These are phyloP conservation scores for Styela clava DNA, from an alignment of 23 tunicate genomes.

Conservation along the genomic window DNA sequence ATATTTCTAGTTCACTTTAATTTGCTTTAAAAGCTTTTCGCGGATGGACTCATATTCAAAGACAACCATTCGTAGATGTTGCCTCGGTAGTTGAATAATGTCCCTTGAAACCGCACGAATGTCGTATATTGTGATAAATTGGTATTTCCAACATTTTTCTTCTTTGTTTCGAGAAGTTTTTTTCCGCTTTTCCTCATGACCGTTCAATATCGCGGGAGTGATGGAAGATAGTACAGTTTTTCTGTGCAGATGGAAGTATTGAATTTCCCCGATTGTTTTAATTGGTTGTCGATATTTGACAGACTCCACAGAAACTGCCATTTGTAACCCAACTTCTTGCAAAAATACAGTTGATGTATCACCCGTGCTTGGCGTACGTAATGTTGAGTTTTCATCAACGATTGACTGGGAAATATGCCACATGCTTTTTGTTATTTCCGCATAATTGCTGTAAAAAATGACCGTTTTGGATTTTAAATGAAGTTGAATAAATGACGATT, in stretches of 20 bases:
- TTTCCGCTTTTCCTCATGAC: not conserved
- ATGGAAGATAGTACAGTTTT: too few relatives aligned
- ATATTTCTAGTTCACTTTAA: too few relatives aligned
- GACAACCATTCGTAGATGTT: not conserved
- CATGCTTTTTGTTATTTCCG: not conserved
- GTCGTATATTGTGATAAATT: not conserved
- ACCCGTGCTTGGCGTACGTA: too few relatives aligned
- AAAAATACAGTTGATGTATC: too few relatives aligned
- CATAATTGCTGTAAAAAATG: not conserved
- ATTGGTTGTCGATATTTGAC: too few relatives aligned
- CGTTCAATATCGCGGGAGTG: too few relatives aligned
- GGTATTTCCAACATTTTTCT: not conserved
- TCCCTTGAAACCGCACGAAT: not conserved
- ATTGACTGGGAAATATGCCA: not conserved
- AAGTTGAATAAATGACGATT: not conserved
- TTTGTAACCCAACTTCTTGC: too few relatives aligned
- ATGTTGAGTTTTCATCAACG: too few relatives aligned
- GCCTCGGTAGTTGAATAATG: not conserved
- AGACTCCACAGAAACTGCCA: too few relatives aligned
- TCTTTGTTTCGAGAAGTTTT: not conserved
- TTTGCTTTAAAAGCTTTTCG: not conserved
- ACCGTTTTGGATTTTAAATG: not conserved
- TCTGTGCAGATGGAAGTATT: too few relatives aligned
- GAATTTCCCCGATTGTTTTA: too few relatives aligned
- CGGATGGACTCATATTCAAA: not conserved